Conservation (phyloP, 2,797 vertebrate genomes). For the Nannoperca australis region DNA sequence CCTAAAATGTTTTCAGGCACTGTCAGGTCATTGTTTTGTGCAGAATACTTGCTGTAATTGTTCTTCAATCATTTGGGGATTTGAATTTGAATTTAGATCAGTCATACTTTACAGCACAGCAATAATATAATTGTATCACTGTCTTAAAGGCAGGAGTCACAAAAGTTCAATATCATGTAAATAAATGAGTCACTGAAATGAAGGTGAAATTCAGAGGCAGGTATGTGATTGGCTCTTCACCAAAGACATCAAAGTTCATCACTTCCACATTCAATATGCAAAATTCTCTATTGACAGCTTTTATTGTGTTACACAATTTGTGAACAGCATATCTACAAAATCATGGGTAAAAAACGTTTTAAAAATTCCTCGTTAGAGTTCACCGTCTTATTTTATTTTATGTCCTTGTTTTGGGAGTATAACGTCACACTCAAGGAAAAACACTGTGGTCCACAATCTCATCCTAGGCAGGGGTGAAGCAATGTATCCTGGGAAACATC, state of each 20-base stretch:
- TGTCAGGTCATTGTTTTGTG: no score
- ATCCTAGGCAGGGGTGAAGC: slow-evolving; percentile 32
- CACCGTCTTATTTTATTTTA: slow-evolving; percentile 30
- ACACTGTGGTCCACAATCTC: slow-evolving; percentile 57
- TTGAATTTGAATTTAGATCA: no score
- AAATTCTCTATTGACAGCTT: slow-evolving; percentile 57
- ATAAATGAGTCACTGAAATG: no score
- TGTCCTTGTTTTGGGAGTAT: slow-evolving; percentile 34
- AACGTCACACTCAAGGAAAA: slow-evolving; percentile 32
- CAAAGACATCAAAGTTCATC: not conserved
- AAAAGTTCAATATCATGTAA: no score
- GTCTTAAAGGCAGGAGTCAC: no score
- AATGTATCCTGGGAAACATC: slow-evolving; percentile 72
- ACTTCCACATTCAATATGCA: not conserved
- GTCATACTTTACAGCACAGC: no score
- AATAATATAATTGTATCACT: no score
- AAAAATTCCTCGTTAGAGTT: slow-evolving; percentile 64
- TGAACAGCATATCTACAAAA: slow-evolving; percentile 79
- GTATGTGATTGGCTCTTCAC: no score
- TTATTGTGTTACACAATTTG: slow-evolving; percentile 76
- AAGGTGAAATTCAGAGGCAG: no score
- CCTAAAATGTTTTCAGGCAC: no score
- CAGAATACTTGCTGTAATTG: no score
- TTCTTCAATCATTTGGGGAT: no score
- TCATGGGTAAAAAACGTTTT: slow-evolving; percentile 62